These are phyloP conservation scores for Actinia equina DNA, from an alignment of 64 coral and sea anemone species.

Conservation along the genomic window DNA sequence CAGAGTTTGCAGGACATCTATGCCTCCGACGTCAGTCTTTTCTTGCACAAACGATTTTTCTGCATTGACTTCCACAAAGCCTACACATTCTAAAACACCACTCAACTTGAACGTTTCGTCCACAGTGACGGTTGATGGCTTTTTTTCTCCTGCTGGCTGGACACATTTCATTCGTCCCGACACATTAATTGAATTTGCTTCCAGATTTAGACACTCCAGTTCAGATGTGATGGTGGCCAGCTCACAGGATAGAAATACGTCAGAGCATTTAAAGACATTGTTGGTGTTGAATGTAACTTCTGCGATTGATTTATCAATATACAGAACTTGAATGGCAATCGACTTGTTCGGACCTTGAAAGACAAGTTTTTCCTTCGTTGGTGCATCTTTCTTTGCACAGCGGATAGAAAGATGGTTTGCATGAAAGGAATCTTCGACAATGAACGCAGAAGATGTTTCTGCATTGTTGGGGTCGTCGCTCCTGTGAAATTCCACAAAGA, in stretches of 20 bases:
- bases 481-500: conserved; percentile 19
- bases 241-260: conserved; percentile 28
- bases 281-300: conserved; percentile 34
- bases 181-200: conserved; percentile 30
- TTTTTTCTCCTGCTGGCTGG: neutral
- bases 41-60: neutral
- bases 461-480: conserved; percentile 16
- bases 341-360: conserved; percentile 32
- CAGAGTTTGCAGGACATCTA: conserved; percentile 30
- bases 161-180: conserved; percentile 27
- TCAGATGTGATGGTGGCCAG: conserved; percentile 22
- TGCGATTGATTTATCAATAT: conserved; percentile 40
- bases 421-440: conserved; percentile 22
- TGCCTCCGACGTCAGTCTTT: conserved; percentile 12
- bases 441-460: neutral
- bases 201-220: conserved; percentile 29
- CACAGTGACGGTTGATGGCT: conserved; percentile 35
- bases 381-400: neutral
- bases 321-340: neutral
- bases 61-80: conserved; percentile 24
- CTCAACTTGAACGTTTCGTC: conserved; percentile 10
- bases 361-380: neutral
- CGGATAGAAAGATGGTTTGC: conserved; percentile 24
- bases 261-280: conserved; percentile 29
- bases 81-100: conserved; percentile 41